Percentiles rank a stretch among this genome's conserved stretches.
phyloP scores from a whole-genome alignment of 2,797 vertebrate species.

The Adelosebastes latens region DNA sequence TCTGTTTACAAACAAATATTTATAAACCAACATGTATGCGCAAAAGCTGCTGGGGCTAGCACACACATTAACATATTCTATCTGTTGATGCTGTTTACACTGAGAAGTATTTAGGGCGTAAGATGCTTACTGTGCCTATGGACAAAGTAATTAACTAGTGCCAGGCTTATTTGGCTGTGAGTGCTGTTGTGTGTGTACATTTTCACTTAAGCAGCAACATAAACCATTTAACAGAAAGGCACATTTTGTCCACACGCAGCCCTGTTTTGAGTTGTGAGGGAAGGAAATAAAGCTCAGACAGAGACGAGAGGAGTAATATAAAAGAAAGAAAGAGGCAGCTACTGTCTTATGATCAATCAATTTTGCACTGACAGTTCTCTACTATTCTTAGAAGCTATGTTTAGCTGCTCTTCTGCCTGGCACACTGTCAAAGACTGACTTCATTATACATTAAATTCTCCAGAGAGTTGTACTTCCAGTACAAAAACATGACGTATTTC shows the following conservation, averaged over 20 bases:
- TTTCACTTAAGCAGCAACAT: constrained; percentile 6
- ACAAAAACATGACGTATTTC: constrained; percentile 31
- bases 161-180: constrained; percentile 27
- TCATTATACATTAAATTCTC: constrained; percentile 59
- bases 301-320: background rate
- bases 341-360: constrained; percentile 60
- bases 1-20: background rate
- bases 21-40: background rate
- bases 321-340: constrained; percentile 30
- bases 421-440: constrained; percentile 56
- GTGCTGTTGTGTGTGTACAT: constrained; percentile 1
- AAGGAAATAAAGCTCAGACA: constrained; percentile 13
- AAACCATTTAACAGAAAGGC: constrained; percentile 16
- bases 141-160: constrained; percentile 18
- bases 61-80: background rate
- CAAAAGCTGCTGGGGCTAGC: background rate
- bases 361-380: constrained; percentile 54
- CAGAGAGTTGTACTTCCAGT: constrained; percentile 36
- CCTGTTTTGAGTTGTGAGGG: background rate
- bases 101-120: constrained; percentile 12
- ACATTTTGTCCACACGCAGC: constrained; percentile 2
- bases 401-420: constrained; percentile 59
- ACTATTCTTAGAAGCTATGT: constrained; percentile 66
- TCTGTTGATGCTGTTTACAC: background rate
- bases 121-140: constrained; percentile 15